Conservation (phyloP, 1,140 invertebrate species). For the Trachymyrmex cornetzi region DNA sequence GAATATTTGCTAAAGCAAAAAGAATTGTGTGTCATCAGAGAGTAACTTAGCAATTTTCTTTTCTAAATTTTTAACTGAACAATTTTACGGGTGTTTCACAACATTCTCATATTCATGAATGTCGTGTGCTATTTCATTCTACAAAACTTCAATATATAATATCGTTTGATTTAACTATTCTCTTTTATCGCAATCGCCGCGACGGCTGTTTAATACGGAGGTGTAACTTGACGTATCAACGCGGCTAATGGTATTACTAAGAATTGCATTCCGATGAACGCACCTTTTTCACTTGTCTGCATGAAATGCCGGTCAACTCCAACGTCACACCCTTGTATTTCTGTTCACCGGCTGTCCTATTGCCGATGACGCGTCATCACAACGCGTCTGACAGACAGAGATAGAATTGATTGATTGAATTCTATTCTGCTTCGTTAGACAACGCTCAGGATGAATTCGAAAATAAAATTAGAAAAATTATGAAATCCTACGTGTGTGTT, state of each 20-base stretch:
- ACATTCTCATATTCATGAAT: neutral
- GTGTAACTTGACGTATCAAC: slow-evolving; percentile 43
- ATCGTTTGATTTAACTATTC: slow-evolving; percentile 33
- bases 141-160: neutral
- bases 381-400: slow-evolving; percentile 37
- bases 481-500: neutral
- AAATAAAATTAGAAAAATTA: slow-evolving; percentile 27
- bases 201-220: slow-evolving; percentile 14
- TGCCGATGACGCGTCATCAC: slow-evolving; percentile 25
- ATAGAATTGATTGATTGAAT: slow-evolving; percentile 50
- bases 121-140: neutral
- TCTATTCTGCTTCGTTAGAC: slow-evolving; percentile 26
- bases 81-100: neutral
- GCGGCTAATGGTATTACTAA: slow-evolving; percentile 38
- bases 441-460: neutral
- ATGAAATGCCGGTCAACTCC: slow-evolving; percentile 36
- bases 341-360: slow-evolving; percentile 17
- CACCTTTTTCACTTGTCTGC: slow-evolving; percentile 24
- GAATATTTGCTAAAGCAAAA: neutral
- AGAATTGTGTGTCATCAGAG: neutral
- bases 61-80: neutral
- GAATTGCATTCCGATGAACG: slow-evolving; percentile 55
- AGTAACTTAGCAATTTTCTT: neutral
- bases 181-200: slow-evolving; percentile 29
- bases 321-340: slow-evolving; percentile 32